Evolutionary conservation across 2,888 invertebrate species (phyloP).

Genomic region (Conomelus anceps): DNA sequence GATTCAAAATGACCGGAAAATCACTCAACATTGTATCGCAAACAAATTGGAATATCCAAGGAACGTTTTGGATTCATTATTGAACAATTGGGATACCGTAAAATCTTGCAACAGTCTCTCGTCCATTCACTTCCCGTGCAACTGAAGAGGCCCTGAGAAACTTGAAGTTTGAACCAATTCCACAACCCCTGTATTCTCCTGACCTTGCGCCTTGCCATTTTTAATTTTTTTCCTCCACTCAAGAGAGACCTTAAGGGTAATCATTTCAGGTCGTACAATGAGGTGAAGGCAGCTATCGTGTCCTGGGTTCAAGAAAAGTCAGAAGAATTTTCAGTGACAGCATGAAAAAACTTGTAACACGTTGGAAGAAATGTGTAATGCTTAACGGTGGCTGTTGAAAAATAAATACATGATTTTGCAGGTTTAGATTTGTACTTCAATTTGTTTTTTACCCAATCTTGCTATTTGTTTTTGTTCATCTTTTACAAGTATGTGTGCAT

Average conservation of each 20-base stretch:
- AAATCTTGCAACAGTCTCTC: not conserved
- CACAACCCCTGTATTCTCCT: not conserved
- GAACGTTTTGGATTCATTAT: no score
- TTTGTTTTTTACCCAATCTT: no score
- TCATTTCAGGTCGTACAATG: not conserved
- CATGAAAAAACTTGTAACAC: constrained; percentile 2
- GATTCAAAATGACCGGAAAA: no score
- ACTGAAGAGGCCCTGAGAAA: no score
- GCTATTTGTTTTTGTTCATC: no score
- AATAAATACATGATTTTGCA: constrained; percentile 8
- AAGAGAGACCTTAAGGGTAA: not conserved
- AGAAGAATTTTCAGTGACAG: no score
- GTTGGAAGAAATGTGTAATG: constrained; percentile 5
- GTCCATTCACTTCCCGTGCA: not conserved
- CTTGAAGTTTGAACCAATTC: not conserved
- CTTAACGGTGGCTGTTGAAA: constrained; percentile 3
- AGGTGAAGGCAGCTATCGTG: not conserved
- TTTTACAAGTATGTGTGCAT: no score
- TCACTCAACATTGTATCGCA: no score
- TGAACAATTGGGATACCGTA: not conserved
- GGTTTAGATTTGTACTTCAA: not conserved
- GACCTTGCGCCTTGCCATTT: not conserved
- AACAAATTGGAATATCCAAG: no score
- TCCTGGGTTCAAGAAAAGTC: not conserved
- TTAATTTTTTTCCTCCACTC: not conserved